Evolutionary conservation across 2,888 invertebrate genomes (phyloP).

Genomic region (Bruchidius siliquastri): DNA sequence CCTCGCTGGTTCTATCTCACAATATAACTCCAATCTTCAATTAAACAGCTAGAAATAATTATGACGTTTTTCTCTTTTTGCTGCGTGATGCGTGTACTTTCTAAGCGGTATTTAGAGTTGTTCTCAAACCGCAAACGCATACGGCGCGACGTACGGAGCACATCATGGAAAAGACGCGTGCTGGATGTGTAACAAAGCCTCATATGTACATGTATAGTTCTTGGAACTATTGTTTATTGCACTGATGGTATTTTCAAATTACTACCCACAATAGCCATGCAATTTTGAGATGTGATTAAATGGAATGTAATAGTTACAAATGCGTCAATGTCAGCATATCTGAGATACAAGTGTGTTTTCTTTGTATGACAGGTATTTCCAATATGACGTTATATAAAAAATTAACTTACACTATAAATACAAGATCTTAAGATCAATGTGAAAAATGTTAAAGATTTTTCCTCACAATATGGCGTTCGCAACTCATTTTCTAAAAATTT

Average conservation of each 20-base stretch:
- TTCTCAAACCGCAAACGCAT: background rate
- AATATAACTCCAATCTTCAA: background rate
- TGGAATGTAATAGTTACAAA: background rate
- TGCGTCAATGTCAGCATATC: background rate
- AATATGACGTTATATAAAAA: no score
- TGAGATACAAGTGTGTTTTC: no score
- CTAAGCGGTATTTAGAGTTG: background rate
- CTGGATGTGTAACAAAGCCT: background rate
- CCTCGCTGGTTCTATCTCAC: background rate
- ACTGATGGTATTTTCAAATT: background rate
- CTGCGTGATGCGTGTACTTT: background rate
- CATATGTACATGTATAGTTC: background rate
- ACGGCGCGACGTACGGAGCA: background rate
- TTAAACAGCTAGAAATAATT: background rate
- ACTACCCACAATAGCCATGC: background rate
- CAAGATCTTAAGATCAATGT: no score
- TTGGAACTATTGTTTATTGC: background rate
- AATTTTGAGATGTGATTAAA: background rate
- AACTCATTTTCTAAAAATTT: no score
- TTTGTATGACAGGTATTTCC: no score
- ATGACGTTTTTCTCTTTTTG: background rate
- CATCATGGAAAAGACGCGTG: background rate
- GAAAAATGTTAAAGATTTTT: no score
- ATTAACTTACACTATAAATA: no score
- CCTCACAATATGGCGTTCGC: no score